A percentile compares a stretch with the other conserved stretches of the same genome.
Conservation (phyloP, 1,140 invertebrate species). For the Drosophila pachea region DNA sequence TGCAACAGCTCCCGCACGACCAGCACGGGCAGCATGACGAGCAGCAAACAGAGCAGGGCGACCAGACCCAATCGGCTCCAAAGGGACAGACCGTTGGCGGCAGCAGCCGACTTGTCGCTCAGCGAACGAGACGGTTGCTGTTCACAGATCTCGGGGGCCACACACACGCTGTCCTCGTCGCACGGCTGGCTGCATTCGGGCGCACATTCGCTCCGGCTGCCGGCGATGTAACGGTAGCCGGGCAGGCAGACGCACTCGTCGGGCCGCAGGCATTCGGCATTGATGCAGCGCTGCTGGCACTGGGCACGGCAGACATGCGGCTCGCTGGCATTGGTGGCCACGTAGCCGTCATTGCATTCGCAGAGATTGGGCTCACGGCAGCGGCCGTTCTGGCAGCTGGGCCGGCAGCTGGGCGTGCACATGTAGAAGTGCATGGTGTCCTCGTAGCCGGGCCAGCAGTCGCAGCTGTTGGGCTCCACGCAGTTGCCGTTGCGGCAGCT, state of each 20-base stretch:
- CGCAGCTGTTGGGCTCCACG: slow-evolving; percentile 78
- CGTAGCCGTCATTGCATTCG: slow-evolving; percentile 58
- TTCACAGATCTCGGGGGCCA: slow-evolving; percentile 43
- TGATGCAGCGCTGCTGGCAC: slow-evolving; percentile 80
- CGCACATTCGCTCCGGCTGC: slow-evolving; percentile 79
- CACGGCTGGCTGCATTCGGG: slow-evolving; percentile 82
- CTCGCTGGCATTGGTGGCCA: slow-evolving; percentile 62
- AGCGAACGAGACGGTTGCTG: not conserved
- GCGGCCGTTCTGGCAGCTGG: slow-evolving; percentile 73
- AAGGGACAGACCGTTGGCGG: slow-evolving; percentile 5
- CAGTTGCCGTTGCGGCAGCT: slow-evolving; percentile 80
- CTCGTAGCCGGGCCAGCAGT: slow-evolving; percentile 64
- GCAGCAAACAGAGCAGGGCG: slow-evolving; percentile 43
- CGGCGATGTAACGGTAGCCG: slow-evolving; percentile 78
- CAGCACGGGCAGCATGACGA: slow-evolving; percentile 52
- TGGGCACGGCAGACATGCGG: slow-evolving; percentile 53
- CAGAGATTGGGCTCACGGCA: slow-evolving; percentile 66
- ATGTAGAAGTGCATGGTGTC: slow-evolving; percentile 58
- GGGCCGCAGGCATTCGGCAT: slow-evolving; percentile 79
- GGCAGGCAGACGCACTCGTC: slow-evolving; percentile 79
- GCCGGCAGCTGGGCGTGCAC: slow-evolving; percentile 75
- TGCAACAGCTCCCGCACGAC: slow-evolving; percentile 53
- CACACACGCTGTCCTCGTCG: slow-evolving; percentile 65
- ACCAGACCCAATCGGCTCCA: slow-evolving; percentile 46
- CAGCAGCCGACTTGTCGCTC: not conserved